phyloP scores from a whole-genome alignment of 1,140 invertebrate species.

The Paracyclopina nana region DNA sequence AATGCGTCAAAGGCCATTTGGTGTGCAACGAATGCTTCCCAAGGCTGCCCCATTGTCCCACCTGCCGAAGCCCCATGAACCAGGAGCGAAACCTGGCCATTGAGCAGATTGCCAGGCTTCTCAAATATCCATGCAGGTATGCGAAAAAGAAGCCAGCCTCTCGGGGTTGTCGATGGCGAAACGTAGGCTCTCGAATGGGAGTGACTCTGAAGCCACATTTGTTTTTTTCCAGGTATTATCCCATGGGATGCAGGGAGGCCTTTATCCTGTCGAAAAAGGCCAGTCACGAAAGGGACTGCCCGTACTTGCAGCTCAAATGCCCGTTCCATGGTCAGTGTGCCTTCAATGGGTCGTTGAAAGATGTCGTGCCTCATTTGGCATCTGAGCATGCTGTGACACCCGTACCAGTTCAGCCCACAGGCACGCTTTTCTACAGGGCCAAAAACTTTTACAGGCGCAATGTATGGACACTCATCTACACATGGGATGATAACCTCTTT shows the following conservation, averaged over 20 bases:
- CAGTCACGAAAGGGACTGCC: constrained; percentile 10
- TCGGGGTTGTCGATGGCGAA: background rate
- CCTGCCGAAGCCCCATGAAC: constrained; percentile 11
- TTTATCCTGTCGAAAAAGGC: constrained; percentile 5
- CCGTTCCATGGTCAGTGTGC: constrained; percentile 16
- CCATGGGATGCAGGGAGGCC: constrained; percentile 14
- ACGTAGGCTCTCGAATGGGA: background rate
- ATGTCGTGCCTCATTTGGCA: constrained; percentile 14
- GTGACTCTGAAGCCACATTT: background rate
- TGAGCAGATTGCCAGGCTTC: constrained; percentile 14
- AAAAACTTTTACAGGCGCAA: constrained; percentile 15
- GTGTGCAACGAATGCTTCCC: constrained; percentile 16
- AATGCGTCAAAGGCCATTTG: constrained; percentile 34
- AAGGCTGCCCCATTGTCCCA: constrained; percentile 13
- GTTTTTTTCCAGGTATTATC: constrained; percentile 14
- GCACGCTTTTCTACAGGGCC: constrained; percentile 14
- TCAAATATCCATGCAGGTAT: constrained; percentile 15
- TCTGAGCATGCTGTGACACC: constrained; percentile 15
- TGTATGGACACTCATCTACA: constrained; percentile 13
- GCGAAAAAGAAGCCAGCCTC: background rate
- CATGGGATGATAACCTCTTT: constrained; percentile 14
- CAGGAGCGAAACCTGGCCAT: constrained; percentile 14
- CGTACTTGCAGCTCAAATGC: constrained; percentile 16
- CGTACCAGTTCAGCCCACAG: constrained; percentile 14
- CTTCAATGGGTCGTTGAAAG: constrained; percentile 10